phyloP scores from a whole-genome alignment of 92 coral and sea anemone species.

The Palythoa heliodiscus region DNA sequence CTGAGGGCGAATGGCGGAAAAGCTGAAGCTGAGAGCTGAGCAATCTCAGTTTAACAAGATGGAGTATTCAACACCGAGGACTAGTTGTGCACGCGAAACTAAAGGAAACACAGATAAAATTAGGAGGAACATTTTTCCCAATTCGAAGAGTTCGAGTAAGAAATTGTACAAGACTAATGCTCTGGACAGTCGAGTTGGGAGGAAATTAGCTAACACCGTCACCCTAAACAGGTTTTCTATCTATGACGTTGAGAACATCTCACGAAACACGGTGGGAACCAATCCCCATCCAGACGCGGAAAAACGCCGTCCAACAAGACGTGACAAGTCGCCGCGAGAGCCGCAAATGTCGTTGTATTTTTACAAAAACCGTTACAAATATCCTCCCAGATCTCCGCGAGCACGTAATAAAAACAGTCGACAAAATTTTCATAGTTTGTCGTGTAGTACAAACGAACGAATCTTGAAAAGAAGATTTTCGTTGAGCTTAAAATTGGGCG shows the following conservation, averaged over 20 bases:
- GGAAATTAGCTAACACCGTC: conserved; percentile 21
- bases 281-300: neutral
- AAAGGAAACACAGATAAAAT: neutral
- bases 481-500: conserved; percentile 22
- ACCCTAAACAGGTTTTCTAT: conserved; percentile 29
- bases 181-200: conserved; percentile 34
- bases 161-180: neutral
- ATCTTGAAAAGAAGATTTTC: conserved; percentile 33
- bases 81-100: neutral
- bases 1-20: neutral
- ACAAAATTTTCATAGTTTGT: neutral
- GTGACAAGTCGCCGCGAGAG: conserved; percentile 6
- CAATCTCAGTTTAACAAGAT: neutral
- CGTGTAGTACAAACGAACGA: neutral
- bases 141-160: conserved; percentile 1
- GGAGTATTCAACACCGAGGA: conserved; percentile 9
- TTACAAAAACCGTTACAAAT: conserved; percentile 42
- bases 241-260: conserved; percentile 22
- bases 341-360: conserved; percentile 15
- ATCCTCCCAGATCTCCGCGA: conserved; percentile 39
- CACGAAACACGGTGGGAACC: neutral
- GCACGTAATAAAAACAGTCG: neutral
- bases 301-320: conserved; percentile 13
- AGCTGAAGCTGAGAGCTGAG: conserved; percentile 10
- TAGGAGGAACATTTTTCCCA: conserved; percentile 21